Base-by-base conservation (phyloP, 1,140 invertebrate species). In the Spodoptera litura region DNA sequence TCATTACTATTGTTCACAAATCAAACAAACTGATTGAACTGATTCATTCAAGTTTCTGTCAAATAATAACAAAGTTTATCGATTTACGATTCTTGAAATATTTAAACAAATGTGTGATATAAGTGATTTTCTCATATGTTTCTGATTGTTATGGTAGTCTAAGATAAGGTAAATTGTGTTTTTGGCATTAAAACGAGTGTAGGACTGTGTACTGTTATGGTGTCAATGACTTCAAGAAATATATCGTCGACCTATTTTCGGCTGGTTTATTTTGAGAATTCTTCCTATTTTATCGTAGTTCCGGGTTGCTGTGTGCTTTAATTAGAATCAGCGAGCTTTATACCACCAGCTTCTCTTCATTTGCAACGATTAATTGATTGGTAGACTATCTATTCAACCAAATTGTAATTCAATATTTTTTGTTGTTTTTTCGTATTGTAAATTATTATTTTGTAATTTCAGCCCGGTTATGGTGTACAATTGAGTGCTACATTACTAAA, bases 261-360 rank as follows among this genome's bases (percentile, higher is more conserved):
- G 44, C 38, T 59, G 73, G 88, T 89, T 89, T 89, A 90, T 91
- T 88, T 90, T 90, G 51, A 83, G 83, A 84, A 78, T 81, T 81
- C 68, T 80, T 83, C 82, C 81, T 83, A 72, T 79, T 82, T 80
- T 64, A 76, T 27, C 25, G 53, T 27, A 66, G 74, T 72, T 74
- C 78, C 59, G 55, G n/a, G 20, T 66, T 25, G 44, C 15, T 68
- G n/a, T 35, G 4, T 5, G 10, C 13, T 59, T 49, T n/a, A 59
- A 72, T 51, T 61, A 71, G 71, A 38, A 58, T 25, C 15, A 9
- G 8, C 15, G 4, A 52, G 15, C 9, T 27, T 15, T 59, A 73
- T 44, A 27, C 15, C 12, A 59, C 61, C 27, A 35, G 52, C 15
- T 71, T 71, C 31, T 35, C n/a, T 35, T 55, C 68, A 58, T 11